Conservation (phyloP, 2,797 vertebrate species). For the Gambusia yucatana region DNA sequence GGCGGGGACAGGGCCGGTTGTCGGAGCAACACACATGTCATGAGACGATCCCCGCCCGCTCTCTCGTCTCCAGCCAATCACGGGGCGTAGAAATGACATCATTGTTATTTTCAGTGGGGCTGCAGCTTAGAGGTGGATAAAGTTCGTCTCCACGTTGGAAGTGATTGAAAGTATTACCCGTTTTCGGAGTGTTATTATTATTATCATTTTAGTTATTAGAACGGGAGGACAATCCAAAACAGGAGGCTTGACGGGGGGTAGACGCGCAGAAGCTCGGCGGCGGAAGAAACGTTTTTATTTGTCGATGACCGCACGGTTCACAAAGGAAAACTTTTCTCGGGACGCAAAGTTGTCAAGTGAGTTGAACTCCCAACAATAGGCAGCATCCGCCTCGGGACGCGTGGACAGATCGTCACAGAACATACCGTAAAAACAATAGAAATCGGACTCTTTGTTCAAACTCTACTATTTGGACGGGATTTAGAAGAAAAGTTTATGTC, state of each 20-base stretch:
- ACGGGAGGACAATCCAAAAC: constrained; percentile 12
- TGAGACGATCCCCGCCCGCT: constrained; percentile 76
- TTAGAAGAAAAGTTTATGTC: constrained; percentile 74
- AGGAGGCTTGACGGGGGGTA: constrained; percentile 17
- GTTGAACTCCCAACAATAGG: constrained; percentile 75
- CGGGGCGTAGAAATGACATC: constrained; percentile 90
- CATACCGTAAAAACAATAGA: constrained; percentile 40
- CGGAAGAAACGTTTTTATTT: constrained; percentile 13
- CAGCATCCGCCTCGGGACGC: constrained; percentile 48
- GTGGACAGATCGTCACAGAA: constrained; percentile 17
- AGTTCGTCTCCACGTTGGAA: constrained; percentile 93
- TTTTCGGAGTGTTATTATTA: constrained; percentile 37
- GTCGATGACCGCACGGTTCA: constrained; percentile 27
- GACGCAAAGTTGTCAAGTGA: constrained; percentile 78
- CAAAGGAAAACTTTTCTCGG: constrained; percentile 73
- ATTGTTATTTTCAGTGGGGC: constrained; percentile 98
- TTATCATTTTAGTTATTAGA: constrained; percentile 30
- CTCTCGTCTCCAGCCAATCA: constrained; percentile 83
- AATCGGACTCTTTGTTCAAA: constrained; percentile 18
- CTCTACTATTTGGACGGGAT: constrained; percentile 22
- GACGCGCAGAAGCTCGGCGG: constrained; percentile 24
- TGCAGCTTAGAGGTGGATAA: constrained; percentile 90
- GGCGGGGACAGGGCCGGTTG: constrained; percentile 86
- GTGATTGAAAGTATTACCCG: constrained; percentile 86
- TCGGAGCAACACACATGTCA: constrained; percentile 86